Evolutionary conservation across 2,888 invertebrate genomes (phyloP).

Genomic region (Ephialtes manifestator): DNA sequence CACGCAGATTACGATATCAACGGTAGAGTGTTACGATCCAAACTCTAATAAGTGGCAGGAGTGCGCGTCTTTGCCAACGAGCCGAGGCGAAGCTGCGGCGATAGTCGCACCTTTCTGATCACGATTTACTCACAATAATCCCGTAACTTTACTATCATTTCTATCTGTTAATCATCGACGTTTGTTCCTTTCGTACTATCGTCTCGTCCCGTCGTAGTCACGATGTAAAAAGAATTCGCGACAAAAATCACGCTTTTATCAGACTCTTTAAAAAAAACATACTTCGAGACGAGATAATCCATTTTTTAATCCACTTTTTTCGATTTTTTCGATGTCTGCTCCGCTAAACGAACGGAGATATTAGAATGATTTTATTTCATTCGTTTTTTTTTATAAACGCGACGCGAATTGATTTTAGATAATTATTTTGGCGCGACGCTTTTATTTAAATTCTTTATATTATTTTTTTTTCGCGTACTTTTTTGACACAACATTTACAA

Average conservation of each 20-base stretch:
- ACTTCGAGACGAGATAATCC: not conserved
- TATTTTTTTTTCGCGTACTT: constrained; percentile 15
- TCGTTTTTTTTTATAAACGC: constrained; percentile 45
- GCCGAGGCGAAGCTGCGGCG: constrained; percentile 95
- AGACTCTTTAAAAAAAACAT: not conserved
- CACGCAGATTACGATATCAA: constrained; percentile 93
- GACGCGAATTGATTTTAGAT: constrained; percentile 54
- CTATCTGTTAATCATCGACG: constrained; percentile 30
- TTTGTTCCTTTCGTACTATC: not conserved
- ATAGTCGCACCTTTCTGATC: constrained; percentile 89
- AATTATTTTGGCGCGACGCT: constrained; percentile 2
- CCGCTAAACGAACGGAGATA: not conserved
- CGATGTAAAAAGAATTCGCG: not conserved
- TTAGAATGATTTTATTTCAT: constrained; percentile 13
- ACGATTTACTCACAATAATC: constrained; percentile 39
- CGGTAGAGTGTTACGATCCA: constrained; percentile 95
- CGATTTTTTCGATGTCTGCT: not conserved
- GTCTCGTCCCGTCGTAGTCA: not conserved
- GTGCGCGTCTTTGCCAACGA: constrained; percentile 93
- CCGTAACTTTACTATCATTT: constrained; percentile 26
- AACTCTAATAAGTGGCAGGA: constrained; percentile 92
- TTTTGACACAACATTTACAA: constrained; percentile 55
- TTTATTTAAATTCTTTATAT: constrained; percentile 10
- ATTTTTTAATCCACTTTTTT: not conserved
- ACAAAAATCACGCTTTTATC: constrained; percentile 8